These are phyloP conservation scores for Drosophila quasianomalipes DNA, from an alignment of 2,888 invertebrate genomes.

Conservation along the genomic window DNA sequence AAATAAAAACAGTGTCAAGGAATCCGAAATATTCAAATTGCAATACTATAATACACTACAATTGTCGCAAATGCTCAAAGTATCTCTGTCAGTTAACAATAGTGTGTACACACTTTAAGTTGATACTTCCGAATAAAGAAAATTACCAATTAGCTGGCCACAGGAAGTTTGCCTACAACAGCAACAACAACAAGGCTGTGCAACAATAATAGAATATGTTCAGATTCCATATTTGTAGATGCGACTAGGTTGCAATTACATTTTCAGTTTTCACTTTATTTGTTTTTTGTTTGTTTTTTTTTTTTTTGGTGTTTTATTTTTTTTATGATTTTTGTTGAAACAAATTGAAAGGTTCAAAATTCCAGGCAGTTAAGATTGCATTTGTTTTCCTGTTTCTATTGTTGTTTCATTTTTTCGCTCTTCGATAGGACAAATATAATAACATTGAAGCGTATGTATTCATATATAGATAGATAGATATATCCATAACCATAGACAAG, in stretches of 20 bases:
- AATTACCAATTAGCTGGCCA: conserved; percentile 60
- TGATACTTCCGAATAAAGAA: conserved; percentile 35
- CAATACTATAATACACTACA: neutral
- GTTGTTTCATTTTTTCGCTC: neutral
- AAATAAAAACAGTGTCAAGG: neutral
- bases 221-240: conserved; percentile 18
- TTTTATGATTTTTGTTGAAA: conserved; percentile 35
- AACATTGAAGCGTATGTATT: conserved; percentile 1
- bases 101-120: conserved; percentile 7
- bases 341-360: conserved; percentile 47
- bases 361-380: conserved; percentile 12
- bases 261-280: conserved; percentile 37
- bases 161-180: conserved; percentile 61
- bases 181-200: neutral
- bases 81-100: neutral
- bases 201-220: neutral
- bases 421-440: conserved; percentile 3
- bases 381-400: conserved; percentile 6
- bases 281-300: conserved; percentile 11
- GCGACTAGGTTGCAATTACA: conserved; percentile 22
- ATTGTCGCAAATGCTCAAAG: neutral
- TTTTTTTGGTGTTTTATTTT: conserved; percentile 1
- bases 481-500: conserved; percentile 8
- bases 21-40: neutral
- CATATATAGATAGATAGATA: neutral